Evolutionary conservation across 2,888 invertebrate genomes (phyloP), one percentile per base, ranked within the genome.

Genomic region (Stenoptilia bipunctidactyla): DNA sequence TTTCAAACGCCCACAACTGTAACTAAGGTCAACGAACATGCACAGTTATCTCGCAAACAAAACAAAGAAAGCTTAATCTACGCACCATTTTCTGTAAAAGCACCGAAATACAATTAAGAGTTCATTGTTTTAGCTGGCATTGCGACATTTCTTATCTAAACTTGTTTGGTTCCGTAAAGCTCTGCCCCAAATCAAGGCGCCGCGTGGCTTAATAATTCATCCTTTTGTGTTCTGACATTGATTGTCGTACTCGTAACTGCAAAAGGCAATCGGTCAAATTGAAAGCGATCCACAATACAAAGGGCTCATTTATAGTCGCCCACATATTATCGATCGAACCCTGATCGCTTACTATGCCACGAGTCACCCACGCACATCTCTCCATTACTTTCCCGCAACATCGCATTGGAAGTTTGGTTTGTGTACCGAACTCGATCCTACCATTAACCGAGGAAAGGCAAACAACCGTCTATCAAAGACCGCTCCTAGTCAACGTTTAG

Each of bases 301-400:
- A 80, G 73, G 73, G 76, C 66, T 77, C 72, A 62, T 75, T 74
- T 73, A 65, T 57, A 52, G 61, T 58, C 71, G 67, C 79, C 77
- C 79, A 79, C 79, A 73, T 71, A 45, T 44, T 47, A 76, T 76
- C 75, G 73, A 77, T 79, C 71, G 66, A 56, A 69, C 79, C 79
- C 76, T 66, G 72, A 77, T 77, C 61, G 60, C 55, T 63, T 60
- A 48, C 46, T 49, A 20, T 20, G 20, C 20, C 20, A 20, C 20
- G 3, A 3, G 60, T 63, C 69, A 68, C 73, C 75, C 60, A 73
- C 76, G 74, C 70, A 42, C 40, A 43, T 47, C 40, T 47, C 50
- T 52, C 49, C 43, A 43, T 47, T 9, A 30, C 12, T 30, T 30
- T 12, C 9, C 30, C 30, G 30, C 30, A n/a, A 3, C 41, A 43